These are phyloP conservation scores for Zaprionus vittiger DNA, from an alignment of 1,140 invertebrate genomes.

Conservation along the genomic window DNA sequence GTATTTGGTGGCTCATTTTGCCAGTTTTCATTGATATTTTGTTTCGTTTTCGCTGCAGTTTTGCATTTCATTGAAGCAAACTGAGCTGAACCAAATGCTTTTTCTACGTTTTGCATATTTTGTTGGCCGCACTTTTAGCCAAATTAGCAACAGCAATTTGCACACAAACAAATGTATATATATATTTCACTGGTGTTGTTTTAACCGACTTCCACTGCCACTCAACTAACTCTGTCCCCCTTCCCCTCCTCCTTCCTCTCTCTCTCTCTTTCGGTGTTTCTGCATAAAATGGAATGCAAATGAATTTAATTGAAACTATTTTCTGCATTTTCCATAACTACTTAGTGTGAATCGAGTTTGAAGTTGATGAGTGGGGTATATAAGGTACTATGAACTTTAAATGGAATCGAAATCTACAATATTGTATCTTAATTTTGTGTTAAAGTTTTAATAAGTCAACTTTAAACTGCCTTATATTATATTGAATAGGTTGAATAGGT, in stretches of 20 bases:
- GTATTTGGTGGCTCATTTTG: conserved; percentile 25
- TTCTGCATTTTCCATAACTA: conserved; percentile 35
- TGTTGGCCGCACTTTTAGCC: conserved; percentile 27
- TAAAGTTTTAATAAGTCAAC: neutral
- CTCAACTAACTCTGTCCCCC: neutral
- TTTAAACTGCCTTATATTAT: neutral
- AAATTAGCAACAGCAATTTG: conserved; percentile 33
- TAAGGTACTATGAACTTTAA: neutral
- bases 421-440: too few relatives aligned
- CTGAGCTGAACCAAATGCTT: conserved; percentile 15
- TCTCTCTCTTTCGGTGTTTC: neutral
- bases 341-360: conserved; percentile 3
- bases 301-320: conserved; percentile 47
- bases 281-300: conserved; percentile 19
- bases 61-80: conserved; percentile 23
- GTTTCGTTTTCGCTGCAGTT: conserved; percentile 19
- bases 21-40: conserved; percentile 27
- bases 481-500: too few relatives aligned
- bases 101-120: conserved; percentile 15
- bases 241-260: neutral
- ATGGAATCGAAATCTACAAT: too few relatives aligned
- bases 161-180: conserved; percentile 23
- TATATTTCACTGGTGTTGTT: conserved; percentile 19
- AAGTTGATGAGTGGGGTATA: conserved; percentile 17
- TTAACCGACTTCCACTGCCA: conserved; percentile 13